Evolutionary conservation across 2,888 invertebrate species (phyloP).

Genomic region (Cinara cedri): DNA sequence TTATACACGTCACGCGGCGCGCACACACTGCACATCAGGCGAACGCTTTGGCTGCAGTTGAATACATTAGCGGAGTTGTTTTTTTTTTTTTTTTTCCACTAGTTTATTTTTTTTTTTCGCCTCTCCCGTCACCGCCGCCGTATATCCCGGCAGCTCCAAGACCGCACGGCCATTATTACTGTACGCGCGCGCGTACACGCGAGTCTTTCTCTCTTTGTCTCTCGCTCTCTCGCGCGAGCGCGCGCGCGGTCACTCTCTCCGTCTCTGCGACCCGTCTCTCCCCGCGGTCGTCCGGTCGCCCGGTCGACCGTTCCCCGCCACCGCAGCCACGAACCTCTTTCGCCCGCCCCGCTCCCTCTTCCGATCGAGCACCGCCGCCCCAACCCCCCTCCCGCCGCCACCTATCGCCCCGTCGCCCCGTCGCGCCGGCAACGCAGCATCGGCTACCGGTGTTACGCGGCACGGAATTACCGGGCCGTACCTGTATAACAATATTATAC

Average conservation of each 20-base stretch:
- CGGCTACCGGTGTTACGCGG: slow-evolving; percentile 51
- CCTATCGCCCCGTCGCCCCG: neutral
- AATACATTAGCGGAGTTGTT: slow-evolving; percentile 44
- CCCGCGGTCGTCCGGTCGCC: neutral
- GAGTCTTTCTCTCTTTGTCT: too few species aligned
- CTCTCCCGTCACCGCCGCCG: neutral
- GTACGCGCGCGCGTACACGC: neutral
- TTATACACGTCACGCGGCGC: neutral
- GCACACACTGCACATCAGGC: neutral
- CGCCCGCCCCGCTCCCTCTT: neutral
- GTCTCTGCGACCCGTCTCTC: neutral
- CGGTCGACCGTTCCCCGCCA: neutral
- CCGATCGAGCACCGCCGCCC: neutral
- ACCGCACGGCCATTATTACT: neutral
- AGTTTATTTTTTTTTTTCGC: neutral
- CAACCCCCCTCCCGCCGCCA: neutral
- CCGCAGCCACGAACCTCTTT: neutral
- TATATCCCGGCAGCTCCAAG: too few species aligned
- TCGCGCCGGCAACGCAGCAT: neutral
- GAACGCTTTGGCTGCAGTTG: neutral
- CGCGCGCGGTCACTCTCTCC: slow-evolving; percentile 29
- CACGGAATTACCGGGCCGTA: slow-evolving; percentile 5
- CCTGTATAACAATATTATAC: neutral
- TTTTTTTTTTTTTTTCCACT: neutral
- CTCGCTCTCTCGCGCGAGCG: neutral